A percentile compares a stretch with the other conserved stretches of the same genome.
phyloP scores from a whole-genome alignment of 2,888 invertebrate species.

The Cerastis leucographa region DNA sequence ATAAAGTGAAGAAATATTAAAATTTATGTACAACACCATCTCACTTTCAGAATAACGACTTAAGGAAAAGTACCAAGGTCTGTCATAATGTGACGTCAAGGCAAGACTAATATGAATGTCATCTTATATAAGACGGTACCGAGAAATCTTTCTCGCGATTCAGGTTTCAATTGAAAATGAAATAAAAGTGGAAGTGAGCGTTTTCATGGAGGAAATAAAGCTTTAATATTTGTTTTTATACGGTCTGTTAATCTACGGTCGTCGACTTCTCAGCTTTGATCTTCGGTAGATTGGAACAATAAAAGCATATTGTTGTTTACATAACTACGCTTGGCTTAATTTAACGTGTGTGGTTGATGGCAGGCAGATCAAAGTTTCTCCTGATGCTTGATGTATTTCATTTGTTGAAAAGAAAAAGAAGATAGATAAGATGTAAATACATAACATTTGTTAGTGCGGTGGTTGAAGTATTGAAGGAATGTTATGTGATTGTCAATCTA shows the following conservation, averaged over 20 bases:
- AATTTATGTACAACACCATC: conserved; percentile 61
- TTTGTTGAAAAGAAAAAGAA: background rate
- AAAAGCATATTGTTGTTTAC: conserved; percentile 29
- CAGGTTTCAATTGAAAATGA: conserved; percentile 56
- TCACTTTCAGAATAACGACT: conserved; percentile 44
- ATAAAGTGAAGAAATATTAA: conserved; percentile 68
- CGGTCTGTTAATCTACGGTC: conserved; percentile 43
- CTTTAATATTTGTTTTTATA: conserved; percentile 48
- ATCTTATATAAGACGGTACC: conserved; percentile 14
- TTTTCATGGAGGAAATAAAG: conserved; percentile 39
- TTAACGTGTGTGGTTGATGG: background rate
- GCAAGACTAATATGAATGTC: conserved; percentile 46
- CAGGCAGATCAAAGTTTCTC: background rate
- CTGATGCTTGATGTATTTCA: background rate
- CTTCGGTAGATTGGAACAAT: conserved; percentile 35
- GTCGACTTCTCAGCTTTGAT: conserved; percentile 32
- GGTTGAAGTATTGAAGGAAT: background rate
- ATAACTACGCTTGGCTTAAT: background rate
- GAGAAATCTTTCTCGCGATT: conserved; percentile 29
- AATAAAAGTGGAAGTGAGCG: conserved; percentile 43
- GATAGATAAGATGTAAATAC: background rate
- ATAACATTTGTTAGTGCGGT: background rate
- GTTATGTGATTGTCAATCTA: too few species aligned
- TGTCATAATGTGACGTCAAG: conserved; percentile 33
- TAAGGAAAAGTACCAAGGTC: conserved; percentile 39